phyloP scores from a whole-genome alignment of 1,140 invertebrate species.

The Orius insidiosus region DNA sequence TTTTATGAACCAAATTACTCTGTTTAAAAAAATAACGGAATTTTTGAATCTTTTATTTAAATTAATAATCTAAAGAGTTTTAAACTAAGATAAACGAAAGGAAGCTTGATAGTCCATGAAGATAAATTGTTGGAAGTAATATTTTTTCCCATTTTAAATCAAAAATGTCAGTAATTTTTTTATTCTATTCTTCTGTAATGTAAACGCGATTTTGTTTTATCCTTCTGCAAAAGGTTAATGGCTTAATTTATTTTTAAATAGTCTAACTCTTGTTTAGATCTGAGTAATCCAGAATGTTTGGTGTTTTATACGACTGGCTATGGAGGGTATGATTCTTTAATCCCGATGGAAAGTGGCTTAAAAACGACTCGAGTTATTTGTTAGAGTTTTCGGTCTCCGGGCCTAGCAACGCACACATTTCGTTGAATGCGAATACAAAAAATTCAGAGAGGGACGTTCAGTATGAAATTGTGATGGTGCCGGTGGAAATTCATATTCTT shows the following conservation, averaged over 20 bases:
- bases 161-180: constrained; percentile 2
- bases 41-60: background rate
- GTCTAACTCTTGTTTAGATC: too few relatives aligned
- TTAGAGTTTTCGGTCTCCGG: too few relatives aligned
- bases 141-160: background rate
- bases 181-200: background rate
- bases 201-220: background rate
- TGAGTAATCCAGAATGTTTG: too few relatives aligned
- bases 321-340: too few relatives aligned
- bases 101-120: background rate
- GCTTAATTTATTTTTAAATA: too few relatives aligned
- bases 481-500: constrained; percentile 5
- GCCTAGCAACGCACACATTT: too few relatives aligned
- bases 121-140: constrained; percentile 2
- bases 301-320: too few relatives aligned
- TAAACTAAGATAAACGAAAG: too few relatives aligned
- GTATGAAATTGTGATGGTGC: constrained; percentile 9
- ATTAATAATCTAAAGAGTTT: background rate
- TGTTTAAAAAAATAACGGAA: background rate
- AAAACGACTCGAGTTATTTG: too few relatives aligned
- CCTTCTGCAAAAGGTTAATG: background rate
- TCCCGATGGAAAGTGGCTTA: too few relatives aligned
- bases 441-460: background rate
- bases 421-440: too few relatives aligned
- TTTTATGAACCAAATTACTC: background rate